Evolutionary conservation across 2,797 vertebrate genomes (phyloP).

Genomic region (Gila robusta): DNA sequence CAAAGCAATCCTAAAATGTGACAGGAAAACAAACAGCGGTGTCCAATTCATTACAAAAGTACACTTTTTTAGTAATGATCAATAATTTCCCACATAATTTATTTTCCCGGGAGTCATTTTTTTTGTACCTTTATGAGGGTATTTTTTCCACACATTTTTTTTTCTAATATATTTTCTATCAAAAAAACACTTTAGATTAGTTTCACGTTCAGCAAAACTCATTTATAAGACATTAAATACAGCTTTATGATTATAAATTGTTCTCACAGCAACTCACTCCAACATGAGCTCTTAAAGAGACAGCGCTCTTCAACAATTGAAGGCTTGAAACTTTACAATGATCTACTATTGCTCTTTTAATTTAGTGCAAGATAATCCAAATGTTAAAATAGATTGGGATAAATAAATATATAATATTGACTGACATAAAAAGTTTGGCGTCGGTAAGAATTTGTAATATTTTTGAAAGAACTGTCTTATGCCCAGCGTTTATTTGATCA

Average conservation of each 20-base stretch:
- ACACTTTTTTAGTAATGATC: background rate
- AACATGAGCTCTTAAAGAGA: background rate
- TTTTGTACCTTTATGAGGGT: background rate
- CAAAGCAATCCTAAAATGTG: background rate
- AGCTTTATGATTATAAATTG: background rate
- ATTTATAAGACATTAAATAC: background rate
- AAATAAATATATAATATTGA: background rate
- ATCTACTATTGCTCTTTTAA: background rate
- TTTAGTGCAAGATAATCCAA: background rate
- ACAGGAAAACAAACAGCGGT: background rate
- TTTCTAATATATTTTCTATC: background rate
- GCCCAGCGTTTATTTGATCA: background rate
- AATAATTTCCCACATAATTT: too few species aligned
- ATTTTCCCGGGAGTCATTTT: too few species aligned
- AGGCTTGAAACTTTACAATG: background rate
- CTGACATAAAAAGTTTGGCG: background rate
- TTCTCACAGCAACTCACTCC: background rate
- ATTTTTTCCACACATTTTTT: background rate
- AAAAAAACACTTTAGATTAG: background rate
- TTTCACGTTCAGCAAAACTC: background rate
- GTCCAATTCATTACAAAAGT: background rate
- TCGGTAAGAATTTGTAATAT: background rate
- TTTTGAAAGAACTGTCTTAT: background rate
- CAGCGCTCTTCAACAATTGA: background rate
- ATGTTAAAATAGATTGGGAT: background rate